Base-by-base conservation (phyloP, 2,113 vertebrate species). In the Nibea coibor region DNA sequence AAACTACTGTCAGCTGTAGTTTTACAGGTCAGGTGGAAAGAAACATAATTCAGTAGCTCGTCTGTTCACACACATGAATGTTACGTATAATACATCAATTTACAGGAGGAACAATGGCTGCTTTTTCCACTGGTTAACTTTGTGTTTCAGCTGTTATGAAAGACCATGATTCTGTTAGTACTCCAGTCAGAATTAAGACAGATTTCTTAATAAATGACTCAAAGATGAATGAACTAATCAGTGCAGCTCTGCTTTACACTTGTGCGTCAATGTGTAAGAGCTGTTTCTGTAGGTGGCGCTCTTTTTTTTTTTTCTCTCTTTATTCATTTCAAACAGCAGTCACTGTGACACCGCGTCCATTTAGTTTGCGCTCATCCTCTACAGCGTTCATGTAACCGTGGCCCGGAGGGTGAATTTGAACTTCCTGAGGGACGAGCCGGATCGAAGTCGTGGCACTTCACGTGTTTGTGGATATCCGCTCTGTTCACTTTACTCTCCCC, bases 1-100 rank as follows among this genome's bases (percentile, higher is more conserved):
- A 69, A 76, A 22, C 58, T 17, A 56, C 24, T 20, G 22, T 51
- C 19, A 2, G 42, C 6, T 59, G 7, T 22, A 19, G 24, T 39
- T 43, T 26, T 26, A 11, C 15, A 16, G 45, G 51, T 80, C 51
- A 20, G 69, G 22, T 63, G 47, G 59, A 72, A 50, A 48, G 68
- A 16, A 24, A 14, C 39, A 28, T 26, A 31, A 31, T 61, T 72
- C 70, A 42, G 9, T 8, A 62, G 12, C 4, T 24, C 14, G 43
- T 67, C 42, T 10, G 24, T 22, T 48, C n/a, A 22, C 42, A 14
- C 28, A 15, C 57, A 22, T 16, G 31, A 35, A 50, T 2, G 17
- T 19, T 51, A 20, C 19, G 20, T 17, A n/a, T 14, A 57, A 57
- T 43, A n/a, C 20, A n/a, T 31, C 22, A 54, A 45, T 15, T 58